Percentiles rank a stretch among this genome's conserved stretches.
These are phyloP conservation scores for Acanthornis magna DNA, from an alignment of 2,797 vertebrate genomes.

Conservation along the genomic window DNA sequence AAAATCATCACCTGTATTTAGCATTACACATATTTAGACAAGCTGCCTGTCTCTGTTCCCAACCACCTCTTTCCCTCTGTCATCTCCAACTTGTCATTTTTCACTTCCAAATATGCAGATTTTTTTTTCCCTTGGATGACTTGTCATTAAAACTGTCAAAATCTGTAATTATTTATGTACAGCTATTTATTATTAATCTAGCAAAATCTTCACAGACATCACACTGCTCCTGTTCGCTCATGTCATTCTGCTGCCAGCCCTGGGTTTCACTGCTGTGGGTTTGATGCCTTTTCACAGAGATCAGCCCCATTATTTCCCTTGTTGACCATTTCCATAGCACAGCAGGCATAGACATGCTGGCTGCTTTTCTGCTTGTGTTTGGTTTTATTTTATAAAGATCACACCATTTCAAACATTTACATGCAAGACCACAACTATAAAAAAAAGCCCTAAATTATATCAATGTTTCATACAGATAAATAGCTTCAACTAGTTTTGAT, in stretches of 20 bases:
- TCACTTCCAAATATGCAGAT: constrained; percentile 56
- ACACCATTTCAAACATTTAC: neutral
- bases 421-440: neutral
- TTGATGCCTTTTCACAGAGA: neutral
- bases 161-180: constrained; percentile 66
- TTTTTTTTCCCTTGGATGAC: constrained; percentile 1
- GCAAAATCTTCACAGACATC: constrained; percentile 42
- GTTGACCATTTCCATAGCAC: neutral
- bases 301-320: neutral
- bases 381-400: neutral
- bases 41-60: constrained; percentile 69
- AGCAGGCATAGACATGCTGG: neutral
- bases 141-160: constrained; percentile 72
- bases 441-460: accelerated
- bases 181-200: constrained; percentile 66
- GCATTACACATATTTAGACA: constrained; percentile 76
- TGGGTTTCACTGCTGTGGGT: neutral
- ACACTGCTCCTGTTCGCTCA: neutral
- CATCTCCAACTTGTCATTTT: constrained; percentile 64
- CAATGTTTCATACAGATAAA: neutral
- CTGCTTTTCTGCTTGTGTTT: neutral
- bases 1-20: constrained; percentile 74
- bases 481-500: accelerated
- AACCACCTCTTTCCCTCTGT: constrained; percentile 42
- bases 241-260: constrained; percentile 48